A percentile compares a stretch with the other conserved stretches of the same genome.
These are phyloP conservation scores for Channa argus DNA, from an alignment of 2,113 vertebrate genomes.

Conservation along the genomic window DNA sequence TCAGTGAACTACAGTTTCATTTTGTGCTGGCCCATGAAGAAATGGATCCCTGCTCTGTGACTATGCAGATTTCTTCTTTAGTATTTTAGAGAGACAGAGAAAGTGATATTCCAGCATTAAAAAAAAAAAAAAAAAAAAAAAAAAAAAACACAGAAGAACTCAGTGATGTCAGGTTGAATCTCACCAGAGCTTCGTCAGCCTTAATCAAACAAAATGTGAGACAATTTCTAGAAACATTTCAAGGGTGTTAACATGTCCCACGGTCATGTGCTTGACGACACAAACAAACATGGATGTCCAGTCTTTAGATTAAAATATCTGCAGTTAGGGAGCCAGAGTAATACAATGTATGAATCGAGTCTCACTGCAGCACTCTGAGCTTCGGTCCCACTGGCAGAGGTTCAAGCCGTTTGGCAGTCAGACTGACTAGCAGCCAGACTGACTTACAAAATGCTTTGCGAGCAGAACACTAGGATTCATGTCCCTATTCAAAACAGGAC, in stretches of 20 bases:
- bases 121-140: no score
- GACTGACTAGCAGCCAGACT: conserved; percentile 19
- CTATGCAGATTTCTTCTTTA: conserved; percentile 29
- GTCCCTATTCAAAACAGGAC: neutral
- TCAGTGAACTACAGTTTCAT: conserved; percentile 22
- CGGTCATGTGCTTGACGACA: neutral
- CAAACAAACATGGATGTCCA: conserved; percentile 15
- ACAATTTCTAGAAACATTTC: conserved; percentile 28
- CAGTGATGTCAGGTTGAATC: neutral
- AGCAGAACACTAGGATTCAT: neutral
- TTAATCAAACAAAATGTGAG: neutral
- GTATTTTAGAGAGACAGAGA: neutral
- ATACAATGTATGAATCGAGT: neutral
- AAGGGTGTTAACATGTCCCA: neutral
- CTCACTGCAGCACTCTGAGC: conserved; percentile 62
- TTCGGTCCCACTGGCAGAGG: conserved; percentile 45
- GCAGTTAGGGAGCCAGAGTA: neutral
- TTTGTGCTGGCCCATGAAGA: conserved; percentile 16
- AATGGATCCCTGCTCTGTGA: conserved; percentile 18
- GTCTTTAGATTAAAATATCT: conserved; percentile 1
- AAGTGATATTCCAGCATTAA: neutral
- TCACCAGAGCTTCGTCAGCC: neutral
- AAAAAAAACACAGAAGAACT: neutral
- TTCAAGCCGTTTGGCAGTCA: conserved; percentile 28
- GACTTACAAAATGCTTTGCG: conserved; percentile 4